Base-by-base conservation (phyloP, 2,113 vertebrate genomes). In the Poeciliopsis prolifica region DNA sequence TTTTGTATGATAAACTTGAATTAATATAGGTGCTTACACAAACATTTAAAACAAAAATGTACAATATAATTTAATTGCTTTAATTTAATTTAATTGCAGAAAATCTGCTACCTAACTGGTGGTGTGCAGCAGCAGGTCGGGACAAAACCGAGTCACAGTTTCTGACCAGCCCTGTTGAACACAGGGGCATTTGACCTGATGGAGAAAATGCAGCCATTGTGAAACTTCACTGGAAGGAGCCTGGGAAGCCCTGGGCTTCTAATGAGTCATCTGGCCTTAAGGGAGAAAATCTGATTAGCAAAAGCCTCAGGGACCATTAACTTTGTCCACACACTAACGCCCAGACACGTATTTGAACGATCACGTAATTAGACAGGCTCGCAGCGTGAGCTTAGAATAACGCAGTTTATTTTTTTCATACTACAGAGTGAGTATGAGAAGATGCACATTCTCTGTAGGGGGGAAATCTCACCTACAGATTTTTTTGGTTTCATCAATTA, bases 231-330 rank as follows among this genome's bases (percentile, higher is more conserved):
- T 88, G 74, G 64, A 78, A 87, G 72, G 75, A 85, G 83, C 79
- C 67, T 87, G 77, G 69, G 65, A 75, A 82, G 64, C 68, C 35
- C 74, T 24, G 24, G 54, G 73, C 69, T 64, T 69, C 79, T 83
- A 88, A 89, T 88, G 85, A 92, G 76, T 91, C 80, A 87, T 86
- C 80, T 68, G 74, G 64, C 78, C 76, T 83, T 79, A 51, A 79
- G 87, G 78, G 62, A 75, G 75, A 70, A 76, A 83, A 86, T 87
- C 76, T 88, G 83, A 92, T 88, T 86, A 82, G 71, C 87, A 73
- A 81, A 72, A 80, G 87, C 84, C 82, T 81, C 71, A 13, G 83
- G 89, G 81, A 86, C 79, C 60, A 29, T 72, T 80, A 86, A 80
- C 71, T 75, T 66, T 64, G 69, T 78, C 69, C 75, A 35, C 33